These are phyloP conservation scores for Eupithecia exiguata DNA, from an alignment of 2,888 invertebrate genomes.

Conservation along the genomic window DNA sequence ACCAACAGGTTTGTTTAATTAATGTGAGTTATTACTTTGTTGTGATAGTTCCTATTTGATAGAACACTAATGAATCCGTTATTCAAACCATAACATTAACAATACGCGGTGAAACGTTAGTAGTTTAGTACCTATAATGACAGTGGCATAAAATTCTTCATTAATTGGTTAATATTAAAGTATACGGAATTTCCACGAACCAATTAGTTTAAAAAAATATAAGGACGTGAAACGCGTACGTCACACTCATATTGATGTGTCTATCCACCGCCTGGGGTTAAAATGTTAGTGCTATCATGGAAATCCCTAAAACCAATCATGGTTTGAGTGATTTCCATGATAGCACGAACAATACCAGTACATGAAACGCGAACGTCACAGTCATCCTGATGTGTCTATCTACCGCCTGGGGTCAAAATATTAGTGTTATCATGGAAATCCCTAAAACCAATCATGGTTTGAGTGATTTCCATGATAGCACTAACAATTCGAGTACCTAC, in stretches of 20 bases:
- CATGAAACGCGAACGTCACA: neutral
- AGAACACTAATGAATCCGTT: neutral
- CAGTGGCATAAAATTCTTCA: neutral
- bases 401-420: neutral
- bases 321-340: too few relatives aligned
- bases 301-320: neutral
- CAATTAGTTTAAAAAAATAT: neutral
- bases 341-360: neutral
- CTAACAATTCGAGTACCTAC: neutral
- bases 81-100: neutral
- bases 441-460: neutral
- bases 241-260: neutral
- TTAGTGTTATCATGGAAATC: neutral
- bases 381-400: neutral
- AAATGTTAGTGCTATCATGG: neutral
- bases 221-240: neutral
- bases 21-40: too few relatives aligned
- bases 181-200: neutral
- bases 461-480: too few relatives aligned
- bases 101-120: neutral
- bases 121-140: neutral
- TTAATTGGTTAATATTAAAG: neutral
- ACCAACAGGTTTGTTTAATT: neutral
- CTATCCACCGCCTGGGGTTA: neutral
- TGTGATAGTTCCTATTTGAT: neutral